phyloP scores from a whole-genome alignment of 2,888 invertebrate species.

The Luperina testacea region DNA sequence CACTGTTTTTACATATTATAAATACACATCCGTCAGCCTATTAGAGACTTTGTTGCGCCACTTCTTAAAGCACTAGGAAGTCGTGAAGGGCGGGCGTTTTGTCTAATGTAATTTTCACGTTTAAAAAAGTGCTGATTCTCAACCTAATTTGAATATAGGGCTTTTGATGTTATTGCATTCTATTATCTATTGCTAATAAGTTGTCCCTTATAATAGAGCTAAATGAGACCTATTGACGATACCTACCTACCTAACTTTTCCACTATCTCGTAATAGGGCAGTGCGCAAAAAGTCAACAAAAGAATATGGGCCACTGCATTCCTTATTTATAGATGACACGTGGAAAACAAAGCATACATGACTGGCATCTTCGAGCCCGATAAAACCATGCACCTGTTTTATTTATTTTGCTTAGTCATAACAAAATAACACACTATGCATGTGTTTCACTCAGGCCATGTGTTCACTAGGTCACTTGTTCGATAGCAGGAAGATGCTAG shows the following conservation, averaged over 20 bases:
- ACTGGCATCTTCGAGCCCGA: conserved; percentile 1
- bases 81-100: too few relatives aligned
- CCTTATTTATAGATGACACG: background rate
- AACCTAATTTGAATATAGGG: background rate
- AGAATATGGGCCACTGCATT: conserved; percentile 27
- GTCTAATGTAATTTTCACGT: too few relatives aligned
- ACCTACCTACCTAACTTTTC: background rate
- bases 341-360: conserved; percentile 6
- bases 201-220: background rate
- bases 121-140: background rate
- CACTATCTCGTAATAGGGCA: conserved; percentile 9
- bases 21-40: too few relatives aligned
- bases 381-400: conserved; percentile 17
- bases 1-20: background rate
- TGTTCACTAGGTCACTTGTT: background rate
- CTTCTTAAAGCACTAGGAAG: too few relatives aligned
- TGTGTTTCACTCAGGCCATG: background rate
- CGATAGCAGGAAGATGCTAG: background rate
- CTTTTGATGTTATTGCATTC: background rate
- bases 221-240: background rate
- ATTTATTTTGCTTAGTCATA: conserved; percentile 20
- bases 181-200: background rate
- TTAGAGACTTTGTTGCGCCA: too few relatives aligned
- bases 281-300: background rate
- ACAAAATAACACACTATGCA: background rate